phyloP scores from a whole-genome alignment of 2,113 vertebrate species.

The Ctenomys sociabilis region DNA sequence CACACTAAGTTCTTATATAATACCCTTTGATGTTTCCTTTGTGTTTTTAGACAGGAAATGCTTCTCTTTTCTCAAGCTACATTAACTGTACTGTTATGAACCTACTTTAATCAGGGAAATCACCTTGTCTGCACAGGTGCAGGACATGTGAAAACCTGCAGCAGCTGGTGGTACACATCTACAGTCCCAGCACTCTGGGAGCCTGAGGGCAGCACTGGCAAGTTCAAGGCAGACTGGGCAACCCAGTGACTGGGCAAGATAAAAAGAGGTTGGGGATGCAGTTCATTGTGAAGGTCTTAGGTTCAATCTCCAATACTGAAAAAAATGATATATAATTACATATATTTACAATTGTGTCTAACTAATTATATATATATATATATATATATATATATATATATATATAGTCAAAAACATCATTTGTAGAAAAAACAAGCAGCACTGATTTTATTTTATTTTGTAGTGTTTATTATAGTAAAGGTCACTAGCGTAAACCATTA shows the following conservation, averaged over 20 bases:
- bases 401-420: neutral
- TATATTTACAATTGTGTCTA: neutral
- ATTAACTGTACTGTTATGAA: neutral
- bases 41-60: constrained; percentile 16
- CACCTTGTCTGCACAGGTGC: neutral
- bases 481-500: constrained; percentile 61
- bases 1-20: neutral
- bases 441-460: constrained; percentile 70
- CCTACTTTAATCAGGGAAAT: neutral
- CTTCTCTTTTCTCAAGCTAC: constrained; percentile 32
- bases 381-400: neutral
- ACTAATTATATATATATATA: no score
- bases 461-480: constrained; percentile 71
- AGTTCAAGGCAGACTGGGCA: neutral
- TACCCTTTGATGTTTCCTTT: neutral
- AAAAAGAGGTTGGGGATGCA: neutral
- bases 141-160: neutral
- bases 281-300: neutral
- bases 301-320: neutral
- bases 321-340: neutral
- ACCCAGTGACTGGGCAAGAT: neutral
- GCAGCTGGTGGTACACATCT: neutral
- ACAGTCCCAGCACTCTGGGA: neutral
- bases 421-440: constrained; percentile 57
- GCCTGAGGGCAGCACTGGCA: neutral